phyloP scores from a whole-genome alignment of 2,888 invertebrate species.

The Cancer borealis region DNA sequence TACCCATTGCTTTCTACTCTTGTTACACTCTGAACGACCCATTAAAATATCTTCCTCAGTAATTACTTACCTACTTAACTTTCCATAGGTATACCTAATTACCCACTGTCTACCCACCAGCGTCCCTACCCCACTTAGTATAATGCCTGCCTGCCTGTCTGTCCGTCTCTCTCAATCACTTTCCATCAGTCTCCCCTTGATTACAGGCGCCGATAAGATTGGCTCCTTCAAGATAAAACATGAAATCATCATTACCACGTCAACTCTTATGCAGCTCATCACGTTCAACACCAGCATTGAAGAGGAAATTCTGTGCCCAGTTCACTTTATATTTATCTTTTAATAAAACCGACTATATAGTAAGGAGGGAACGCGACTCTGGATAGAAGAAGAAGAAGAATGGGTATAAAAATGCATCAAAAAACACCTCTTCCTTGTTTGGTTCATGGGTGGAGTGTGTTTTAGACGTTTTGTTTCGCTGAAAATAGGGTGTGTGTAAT shows the following conservation, averaged over 20 bases:
- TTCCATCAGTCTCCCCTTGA: slow-evolving; percentile 16
- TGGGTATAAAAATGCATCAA: not conserved
- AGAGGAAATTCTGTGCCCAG: not conserved
- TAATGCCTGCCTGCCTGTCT: slow-evolving; percentile 17
- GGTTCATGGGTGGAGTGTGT: slow-evolving; percentile 6
- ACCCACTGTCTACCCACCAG: not conserved
- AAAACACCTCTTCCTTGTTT: not conserved
- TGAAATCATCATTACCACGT: slow-evolving; percentile 30
- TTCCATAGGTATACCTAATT: not conserved
- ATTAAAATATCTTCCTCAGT: not conserved
- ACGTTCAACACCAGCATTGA: not conserved
- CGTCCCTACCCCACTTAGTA: slow-evolving; percentile 33
- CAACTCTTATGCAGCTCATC: not conserved
- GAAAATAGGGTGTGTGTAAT: not conserved
- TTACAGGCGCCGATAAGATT: slow-evolving; percentile 4
- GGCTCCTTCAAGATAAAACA: not conserved
- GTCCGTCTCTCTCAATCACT: slow-evolving; percentile 29
- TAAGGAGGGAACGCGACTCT: not conserved
- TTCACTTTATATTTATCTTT: not conserved
- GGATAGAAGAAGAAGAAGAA: not conserved
- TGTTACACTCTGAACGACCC: not conserved
- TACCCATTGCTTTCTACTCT: not conserved
- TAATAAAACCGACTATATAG: not conserved
- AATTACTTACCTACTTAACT: slow-evolving; percentile 28
- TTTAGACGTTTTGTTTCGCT: not conserved